phyloP scores from a whole-genome alignment of 2,797 vertebrate species.

The Pogonophryne albipinna region DNA sequence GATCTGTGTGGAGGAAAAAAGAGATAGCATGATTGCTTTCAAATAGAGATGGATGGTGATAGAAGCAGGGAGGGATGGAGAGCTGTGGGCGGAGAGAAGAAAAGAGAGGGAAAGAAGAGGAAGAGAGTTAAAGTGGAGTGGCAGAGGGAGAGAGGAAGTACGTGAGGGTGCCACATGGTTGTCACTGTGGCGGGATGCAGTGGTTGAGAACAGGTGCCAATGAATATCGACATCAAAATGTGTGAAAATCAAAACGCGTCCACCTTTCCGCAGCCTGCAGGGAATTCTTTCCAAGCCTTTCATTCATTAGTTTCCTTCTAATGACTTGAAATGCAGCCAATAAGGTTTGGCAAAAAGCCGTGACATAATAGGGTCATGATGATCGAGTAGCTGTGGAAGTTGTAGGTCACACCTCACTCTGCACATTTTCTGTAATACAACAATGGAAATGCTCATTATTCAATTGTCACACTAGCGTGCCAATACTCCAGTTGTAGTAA shows the following conservation, averaged over 20 bases:
- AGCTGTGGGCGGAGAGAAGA: slow-evolving; percentile 27
- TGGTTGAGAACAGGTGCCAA: slow-evolving; percentile 25
- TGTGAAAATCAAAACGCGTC: slow-evolving; percentile 35
- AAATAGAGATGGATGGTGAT: slow-evolving; percentile 43
- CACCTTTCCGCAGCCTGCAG: slow-evolving; percentile 36
- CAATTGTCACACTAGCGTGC: background rate
- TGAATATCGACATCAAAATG: slow-evolving; percentile 28
- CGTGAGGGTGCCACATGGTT: too few species aligned
- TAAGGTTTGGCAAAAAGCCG: background rate
- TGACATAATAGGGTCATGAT: slow-evolving; percentile 63
- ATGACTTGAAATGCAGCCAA: slow-evolving; percentile 30
- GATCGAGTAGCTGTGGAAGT: slow-evolving; percentile 25
- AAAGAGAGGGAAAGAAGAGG: background rate
- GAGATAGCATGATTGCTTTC: slow-evolving; percentile 32
- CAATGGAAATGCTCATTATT: slow-evolving; percentile 36
- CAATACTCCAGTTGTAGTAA: background rate
- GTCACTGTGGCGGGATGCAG: too few species aligned
- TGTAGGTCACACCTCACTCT: slow-evolving; percentile 29
- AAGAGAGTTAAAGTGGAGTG: background rate
- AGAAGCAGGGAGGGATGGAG: slow-evolving; percentile 9
- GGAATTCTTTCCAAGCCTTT: slow-evolving; percentile 55
- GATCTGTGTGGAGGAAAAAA: slow-evolving; percentile 27
- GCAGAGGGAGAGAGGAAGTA: too few species aligned
- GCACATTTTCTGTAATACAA: slow-evolving; percentile 23
- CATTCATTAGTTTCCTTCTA: slow-evolving; percentile 45